Percentiles rank a stretch among this genome's conserved stretches.
Evolutionary conservation across 2,888 invertebrate species (phyloP).

Genomic region (Limnephilus auricula): DNA sequence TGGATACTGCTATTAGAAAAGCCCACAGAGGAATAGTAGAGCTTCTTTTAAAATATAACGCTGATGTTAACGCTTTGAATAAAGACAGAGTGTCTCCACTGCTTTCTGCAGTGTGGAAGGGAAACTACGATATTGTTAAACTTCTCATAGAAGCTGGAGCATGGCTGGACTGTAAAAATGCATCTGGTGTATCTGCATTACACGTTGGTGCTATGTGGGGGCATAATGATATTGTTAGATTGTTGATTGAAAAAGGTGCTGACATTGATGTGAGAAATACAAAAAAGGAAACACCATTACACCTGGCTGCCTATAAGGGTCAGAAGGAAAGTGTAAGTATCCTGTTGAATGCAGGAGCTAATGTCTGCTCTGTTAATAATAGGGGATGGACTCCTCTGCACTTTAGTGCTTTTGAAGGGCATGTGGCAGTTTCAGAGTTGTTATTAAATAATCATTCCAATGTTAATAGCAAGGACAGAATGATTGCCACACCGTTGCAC

Average conservation of each 20-base stretch:
- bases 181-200: not conserved
- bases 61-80: not conserved
- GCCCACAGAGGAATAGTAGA: not conserved
- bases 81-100: not conserved
- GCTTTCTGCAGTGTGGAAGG: not conserved
- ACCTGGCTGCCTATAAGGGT: not conserved
- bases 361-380: not conserved
- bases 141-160: not conserved
- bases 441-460: not conserved
- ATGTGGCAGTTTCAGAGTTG: not conserved
- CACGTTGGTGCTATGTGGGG: not conserved
- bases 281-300: not conserved
- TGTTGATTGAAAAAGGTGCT: not conserved
- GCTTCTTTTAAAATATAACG: not conserved
- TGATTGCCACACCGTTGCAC: not conserved
- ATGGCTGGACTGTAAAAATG: not conserved
- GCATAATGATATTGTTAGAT: not conserved
- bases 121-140: not conserved
- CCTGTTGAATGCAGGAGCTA: not conserved
- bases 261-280: not conserved
- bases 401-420: not conserved
- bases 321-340: not conserved
- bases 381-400: not conserved
- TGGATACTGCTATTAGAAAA: not conserved
- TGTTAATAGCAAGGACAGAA: not conserved